Percentiles rank a stretch among this genome's conserved stretches.
These are phyloP conservation scores for Cheilosia variabilis DNA, from an alignment of 2,888 invertebrate genomes.

Conservation along the genomic window DNA sequence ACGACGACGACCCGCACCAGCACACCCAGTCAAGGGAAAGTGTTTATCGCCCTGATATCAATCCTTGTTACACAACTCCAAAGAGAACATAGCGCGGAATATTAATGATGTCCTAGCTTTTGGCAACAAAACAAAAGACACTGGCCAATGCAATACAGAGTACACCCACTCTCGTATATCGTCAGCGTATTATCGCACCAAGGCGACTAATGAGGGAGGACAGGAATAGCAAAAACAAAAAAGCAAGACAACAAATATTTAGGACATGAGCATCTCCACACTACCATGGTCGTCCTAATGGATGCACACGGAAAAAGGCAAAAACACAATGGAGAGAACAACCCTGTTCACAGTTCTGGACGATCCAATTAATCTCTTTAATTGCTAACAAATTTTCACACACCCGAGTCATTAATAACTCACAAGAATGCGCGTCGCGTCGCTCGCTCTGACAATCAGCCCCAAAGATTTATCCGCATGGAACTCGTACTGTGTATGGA, in stretches of 20 bases:
- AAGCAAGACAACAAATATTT: slow-evolving; percentile 55
- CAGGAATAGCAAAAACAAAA: slow-evolving; percentile 28
- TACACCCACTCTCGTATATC: slow-evolving; percentile 41
- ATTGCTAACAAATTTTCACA: slow-evolving; percentile 78
- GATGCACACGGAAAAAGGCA: slow-evolving; percentile 59
- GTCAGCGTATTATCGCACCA: slow-evolving; percentile 69
- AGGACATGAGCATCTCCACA: slow-evolving; percentile 66
- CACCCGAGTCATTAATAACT: slow-evolving; percentile 76
- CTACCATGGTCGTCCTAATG: slow-evolving; percentile 48
- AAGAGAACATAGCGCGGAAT: slow-evolving; percentile 70
- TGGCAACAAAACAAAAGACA: slow-evolving; percentile 71
- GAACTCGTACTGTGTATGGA: slow-evolving; percentile 13
- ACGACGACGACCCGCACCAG: slow-evolving; percentile 25
- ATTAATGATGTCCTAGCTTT: slow-evolving; percentile 75
- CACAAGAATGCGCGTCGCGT: slow-evolving; percentile 49
- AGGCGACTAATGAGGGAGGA: slow-evolving; percentile 67
- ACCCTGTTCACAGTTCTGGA: slow-evolving; percentile 74
- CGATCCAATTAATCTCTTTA: slow-evolving; percentile 77
- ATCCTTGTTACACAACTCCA: slow-evolving; percentile 71
- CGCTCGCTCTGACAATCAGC: slow-evolving; percentile 53
- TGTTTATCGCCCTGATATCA: slow-evolving; percentile 74
- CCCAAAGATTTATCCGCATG: slow-evolving; percentile 62
- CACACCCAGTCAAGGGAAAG: slow-evolving; percentile 43
- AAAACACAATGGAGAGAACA: slow-evolving; percentile 71
- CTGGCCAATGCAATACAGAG: slow-evolving; percentile 63